These are phyloP conservation scores for Lamellibrachia columna DNA, from an alignment of 2,888 invertebrate species.

Conservation along the genomic window DNA sequence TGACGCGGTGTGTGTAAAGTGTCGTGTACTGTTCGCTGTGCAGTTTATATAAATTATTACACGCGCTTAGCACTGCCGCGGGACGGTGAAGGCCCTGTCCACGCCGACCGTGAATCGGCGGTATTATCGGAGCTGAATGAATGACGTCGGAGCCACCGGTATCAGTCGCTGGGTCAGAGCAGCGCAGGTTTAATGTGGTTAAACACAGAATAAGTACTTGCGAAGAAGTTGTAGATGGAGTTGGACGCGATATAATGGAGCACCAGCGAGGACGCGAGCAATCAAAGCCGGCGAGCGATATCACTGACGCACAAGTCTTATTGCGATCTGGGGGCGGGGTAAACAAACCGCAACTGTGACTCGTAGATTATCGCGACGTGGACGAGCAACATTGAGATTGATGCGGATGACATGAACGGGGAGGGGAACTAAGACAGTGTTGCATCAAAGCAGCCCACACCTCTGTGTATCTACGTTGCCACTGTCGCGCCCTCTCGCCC, in stretches of 20 bases:
- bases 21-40: too few relatives aligned
- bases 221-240: constrained; percentile 9
- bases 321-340: neutral
- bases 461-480: neutral
- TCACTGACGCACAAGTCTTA: neutral
- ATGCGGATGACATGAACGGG: neutral
- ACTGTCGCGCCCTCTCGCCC: neutral
- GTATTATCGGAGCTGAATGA: constrained; percentile 6
- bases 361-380: neutral
- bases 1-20: neutral
- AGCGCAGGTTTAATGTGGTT: constrained; percentile 16
- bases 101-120: neutral
- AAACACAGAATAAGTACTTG: neutral
- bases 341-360: neutral
- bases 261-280: neutral
- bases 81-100: neutral
- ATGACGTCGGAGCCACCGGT: neutral
- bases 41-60: neutral
- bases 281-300: neutral
- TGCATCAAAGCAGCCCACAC: neutral
- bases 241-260: neutral
- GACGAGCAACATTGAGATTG: neutral
- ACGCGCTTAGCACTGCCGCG: neutral
- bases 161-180: neutral
- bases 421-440: neutral